Base-by-base conservation (phyloP, 2,888 invertebrate species). In the Agriopis leucophaearia region DNA sequence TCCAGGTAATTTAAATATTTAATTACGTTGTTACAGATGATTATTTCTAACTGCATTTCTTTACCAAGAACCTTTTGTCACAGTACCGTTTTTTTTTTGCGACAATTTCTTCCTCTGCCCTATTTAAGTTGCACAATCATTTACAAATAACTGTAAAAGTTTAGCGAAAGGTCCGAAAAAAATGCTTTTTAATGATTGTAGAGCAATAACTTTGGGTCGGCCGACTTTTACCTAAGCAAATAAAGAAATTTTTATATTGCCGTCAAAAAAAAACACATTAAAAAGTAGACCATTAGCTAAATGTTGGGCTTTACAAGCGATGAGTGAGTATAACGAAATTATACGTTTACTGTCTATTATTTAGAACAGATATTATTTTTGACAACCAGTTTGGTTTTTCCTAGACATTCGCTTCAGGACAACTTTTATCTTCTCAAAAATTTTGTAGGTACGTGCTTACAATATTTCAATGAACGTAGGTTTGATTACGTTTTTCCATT, bases 201-300 rank as follows among this genome's bases (percentile, higher is more conserved):
- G 88, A 79, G 87, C 88, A 87, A 83, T 82, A 77, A 77, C 75
- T 82, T 83, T 79, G 74, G 74, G 75, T 58, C 77, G 71, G 75
- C 61, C 76, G 72, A 80, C 81, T 84, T 81, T 84, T 83, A 79
- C 86, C 81, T 81, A 83, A 80, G 84, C 85, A 89, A 90, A 89
- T 89, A 88, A 87, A 90, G 90, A 91, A 74, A 91, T 89, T 87
- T 88, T 88, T 85, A 88, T 88, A 83, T 80, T 75, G 78, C 71
- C 65, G 67, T 70, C 66, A 80, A 81, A 80, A 63, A n/a, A 62
- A 66, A 56, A 78, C 73, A 69, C 73, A 71, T 74, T 74, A 71
- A 78, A 81, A 80, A 81, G 71, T 55, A 64, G 68, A 64, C 79
- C 64, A 59, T 79, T 78, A 72, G 74, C 76, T 76, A 73, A 66